A percentile compares a stretch with the other conserved stretches of the same genome.
Evolutionary conservation across 2,888 invertebrate genomes (phyloP).

Genomic region (Limnephilus marmoratus): DNA sequence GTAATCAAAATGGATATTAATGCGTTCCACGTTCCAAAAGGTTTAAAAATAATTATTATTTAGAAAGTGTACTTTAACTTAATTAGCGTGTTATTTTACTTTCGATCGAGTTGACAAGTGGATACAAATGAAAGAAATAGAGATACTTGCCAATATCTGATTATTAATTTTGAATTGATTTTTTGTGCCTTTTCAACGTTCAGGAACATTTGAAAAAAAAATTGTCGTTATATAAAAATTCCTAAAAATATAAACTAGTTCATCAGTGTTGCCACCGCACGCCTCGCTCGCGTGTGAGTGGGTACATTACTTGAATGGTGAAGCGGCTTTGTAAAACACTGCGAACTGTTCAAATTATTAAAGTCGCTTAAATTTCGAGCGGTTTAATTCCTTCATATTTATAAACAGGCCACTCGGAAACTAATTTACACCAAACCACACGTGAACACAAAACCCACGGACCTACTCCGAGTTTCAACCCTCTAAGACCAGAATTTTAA

Average conservation of each 20-base stretch:
- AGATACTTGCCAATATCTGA: no score
- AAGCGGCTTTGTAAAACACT: slow-evolving; percentile 12
- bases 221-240: no score
- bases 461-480: background rate
- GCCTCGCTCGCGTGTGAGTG: background rate
- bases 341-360: background rate
- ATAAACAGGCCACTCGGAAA: slow-evolving; percentile 15
- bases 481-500: no score
- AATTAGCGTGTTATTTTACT: no score
- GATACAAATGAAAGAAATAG: no score
- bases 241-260: background rate
- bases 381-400: slow-evolving; percentile 27
- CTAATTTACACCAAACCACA: background rate
- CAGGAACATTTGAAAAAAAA: background rate
- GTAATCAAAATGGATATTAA: no score
- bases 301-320: background rate
- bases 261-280: background rate
- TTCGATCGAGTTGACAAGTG: no score
- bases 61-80: no score
- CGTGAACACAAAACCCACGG: background rate
- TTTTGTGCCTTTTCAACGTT: background rate
- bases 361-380: slow-evolving; percentile 11
- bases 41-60: no score
- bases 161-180: no score
- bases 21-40: no score